Base-by-base conservation (phyloP, 2,113 vertebrate species). In the Charadrius vociferus region DNA sequence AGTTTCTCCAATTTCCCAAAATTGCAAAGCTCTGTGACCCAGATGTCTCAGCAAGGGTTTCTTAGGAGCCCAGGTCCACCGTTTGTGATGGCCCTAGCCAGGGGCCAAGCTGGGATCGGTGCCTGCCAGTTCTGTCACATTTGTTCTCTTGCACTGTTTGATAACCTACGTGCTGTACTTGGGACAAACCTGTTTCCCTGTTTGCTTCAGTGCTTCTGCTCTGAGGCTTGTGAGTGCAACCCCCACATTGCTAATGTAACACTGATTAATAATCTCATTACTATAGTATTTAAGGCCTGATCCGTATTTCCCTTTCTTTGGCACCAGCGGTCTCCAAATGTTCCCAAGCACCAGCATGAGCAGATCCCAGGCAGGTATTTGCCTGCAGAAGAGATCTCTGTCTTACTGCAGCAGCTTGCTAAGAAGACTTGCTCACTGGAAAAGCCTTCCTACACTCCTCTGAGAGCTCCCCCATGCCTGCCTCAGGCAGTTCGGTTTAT, bases 401-500 rank as follows among this genome's bases (percentile, higher is more conserved):
- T 84, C 77, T 89, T 89, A 56, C 73, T 93, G 93, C 86, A 91
- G 95, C 50, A 86, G 81, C 61, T 86, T 61, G 70, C 70, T 67
- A 61, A 78, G 80, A 93, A 81, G 78, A 63, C 73, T 81, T 27
- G 29, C 86, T 95, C 80, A 53, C 84, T 95, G 85, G 66, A 85
- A 94, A 83, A 94, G 84, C 89, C 74, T 95, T 80, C 74, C 81
- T 94, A 81, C 73, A 58, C 74, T 96, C 93, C 93, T 83, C 63
- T 70, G 83, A 91, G 91, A 96, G 78, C 78, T 91, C 53, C 63
- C 23, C 58, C 62, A 85, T 85, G 81, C 78, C 93, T 90, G 94
- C 91, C 78, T 95, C 86, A 87, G 80, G 91, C 95, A 93, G 53
- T 59, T 91, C 81, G 62, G 70, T 88, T 97, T 97, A 94, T 94